Conservation (phyloP, 2,113 vertebrate genomes). For the Clarias gariepinus region DNA sequence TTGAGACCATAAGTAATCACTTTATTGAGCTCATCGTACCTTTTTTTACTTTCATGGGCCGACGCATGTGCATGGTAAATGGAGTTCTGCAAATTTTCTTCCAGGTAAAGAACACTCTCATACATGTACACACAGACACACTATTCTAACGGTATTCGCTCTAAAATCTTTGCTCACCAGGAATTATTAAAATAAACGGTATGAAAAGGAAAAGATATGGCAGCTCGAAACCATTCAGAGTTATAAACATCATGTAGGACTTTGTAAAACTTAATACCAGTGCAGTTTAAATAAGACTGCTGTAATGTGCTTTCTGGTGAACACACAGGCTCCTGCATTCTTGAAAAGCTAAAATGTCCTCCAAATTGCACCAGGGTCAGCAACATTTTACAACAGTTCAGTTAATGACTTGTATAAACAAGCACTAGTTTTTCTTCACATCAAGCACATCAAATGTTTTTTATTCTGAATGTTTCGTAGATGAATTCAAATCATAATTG, state of each 20-base stretch:
- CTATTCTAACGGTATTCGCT: neutral
- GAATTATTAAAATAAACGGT: too few species aligned
- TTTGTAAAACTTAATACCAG: neutral
- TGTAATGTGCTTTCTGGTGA: neutral
- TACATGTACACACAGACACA: neutral
- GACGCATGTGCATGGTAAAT: constrained; percentile 78
- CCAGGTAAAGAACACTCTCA: constrained; percentile 76
- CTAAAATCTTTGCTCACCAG: neutral
- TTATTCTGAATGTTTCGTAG: neutral
- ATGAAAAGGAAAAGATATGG: neutral
- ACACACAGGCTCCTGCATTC: neutral
- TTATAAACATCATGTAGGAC: neutral
- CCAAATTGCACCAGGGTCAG: neutral
- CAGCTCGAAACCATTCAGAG: neutral
- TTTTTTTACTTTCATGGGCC: constrained; percentile 84
- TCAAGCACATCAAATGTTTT: neutral
- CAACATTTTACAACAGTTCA: neutral
- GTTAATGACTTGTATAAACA: neutral
- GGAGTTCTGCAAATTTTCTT: constrained; percentile 88
- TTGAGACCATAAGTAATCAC: constrained; percentile 86
- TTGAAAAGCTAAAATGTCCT: neutral
- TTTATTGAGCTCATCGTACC: constrained; percentile 87
- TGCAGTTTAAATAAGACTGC: neutral
- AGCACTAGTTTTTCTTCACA: neutral
- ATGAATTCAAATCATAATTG: neutral